Base-by-base conservation (phyloP, 2,113 vertebrate genomes). In the Eublepharis macularius region DNA sequence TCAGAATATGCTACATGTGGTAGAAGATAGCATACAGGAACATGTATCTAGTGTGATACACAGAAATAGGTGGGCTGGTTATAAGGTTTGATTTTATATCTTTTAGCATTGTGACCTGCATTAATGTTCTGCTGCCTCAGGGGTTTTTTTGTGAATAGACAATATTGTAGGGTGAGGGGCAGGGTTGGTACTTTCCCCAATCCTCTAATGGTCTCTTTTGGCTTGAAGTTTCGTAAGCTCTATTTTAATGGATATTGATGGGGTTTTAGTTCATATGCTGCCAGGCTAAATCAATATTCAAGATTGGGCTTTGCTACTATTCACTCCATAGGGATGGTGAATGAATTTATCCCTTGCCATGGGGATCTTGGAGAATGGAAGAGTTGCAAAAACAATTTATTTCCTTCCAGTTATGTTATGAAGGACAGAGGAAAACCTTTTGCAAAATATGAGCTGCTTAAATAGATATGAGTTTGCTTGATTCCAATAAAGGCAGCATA, bases 301-400 rank as follows among this genome's bases (percentile, higher is more conserved):
- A 84, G 63, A 8, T 84, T 88, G 69, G 80, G 75, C 74, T 93
- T 90, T 51, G 65, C 13, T 86, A 73, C 80, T 89, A 70, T 90
- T 87, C 34, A 6, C 24, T 83, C 1, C 88, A n/a, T 51, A 47
- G 41, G 57, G 77, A 43, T 49, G 32, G 34, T 85, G 68, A 80
- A 85, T 85, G 76, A 69, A 51, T 91, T 84, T 90, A 60, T 78
- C 36, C 82, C 47, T 87, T 82, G 68, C n/a, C 65, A 0, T 11
- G 74, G 73, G 4, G 29, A 34, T 45, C 17, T 74, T 65, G 16
- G 66, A 14, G 36, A 86, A 32, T 43, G n/a, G 41, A 63, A 12
- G 88, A 90, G n/a, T 73, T 81, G 85, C 82, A 74, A 76, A 88
- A 77, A 86, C 24, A 24, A 76, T 14, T 51, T 72, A 39, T n/a